A percentile compares a stretch with the other conserved stretches of the same genome.
phyloP scores from a whole-genome alignment of 2,888 invertebrate species.

The Pterostichus niger region DNA sequence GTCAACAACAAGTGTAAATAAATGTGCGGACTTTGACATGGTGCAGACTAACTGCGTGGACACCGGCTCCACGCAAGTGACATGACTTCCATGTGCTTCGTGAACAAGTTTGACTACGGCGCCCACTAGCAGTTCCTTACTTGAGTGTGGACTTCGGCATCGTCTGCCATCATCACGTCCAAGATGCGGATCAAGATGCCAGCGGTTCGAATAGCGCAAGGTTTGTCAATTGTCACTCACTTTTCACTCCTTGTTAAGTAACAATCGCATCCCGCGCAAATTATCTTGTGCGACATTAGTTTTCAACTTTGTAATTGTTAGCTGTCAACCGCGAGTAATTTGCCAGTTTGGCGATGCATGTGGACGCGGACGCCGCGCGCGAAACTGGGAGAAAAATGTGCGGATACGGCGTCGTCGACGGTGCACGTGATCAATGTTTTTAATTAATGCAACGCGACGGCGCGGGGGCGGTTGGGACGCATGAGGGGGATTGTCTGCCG shows the following conservation, averaged over 20 bases:
- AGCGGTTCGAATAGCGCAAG: conserved; percentile 97
- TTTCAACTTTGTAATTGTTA: neutral
- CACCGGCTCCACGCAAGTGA: conserved; percentile 38
- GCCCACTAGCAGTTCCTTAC: neutral
- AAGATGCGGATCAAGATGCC: conserved; percentile 99
- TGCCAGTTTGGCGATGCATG: neutral
- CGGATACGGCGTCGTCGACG: conserved; percentile 66
- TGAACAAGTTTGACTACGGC: too few relatives aligned
- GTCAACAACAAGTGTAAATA: neutral
- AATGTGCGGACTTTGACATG: conserved; percentile 50
- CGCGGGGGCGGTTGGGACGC: conserved; percentile 70
- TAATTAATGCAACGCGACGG: conserved; percentile 72
- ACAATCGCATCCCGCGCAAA: neutral
- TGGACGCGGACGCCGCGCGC: conserved; percentile 48
- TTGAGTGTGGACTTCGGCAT: neutral
- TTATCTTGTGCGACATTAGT: neutral
- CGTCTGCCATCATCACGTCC: conserved; percentile 72
- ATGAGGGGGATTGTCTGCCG: conserved; percentile 77
- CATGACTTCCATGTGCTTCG: conserved; percentile 56
- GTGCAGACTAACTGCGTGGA: conserved; percentile 35
- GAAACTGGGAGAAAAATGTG: conserved; percentile 36
- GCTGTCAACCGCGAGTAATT: neutral
- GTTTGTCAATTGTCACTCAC: conserved; percentile 81
- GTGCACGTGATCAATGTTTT: conserved; percentile 74
- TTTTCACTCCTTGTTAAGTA: neutral